Evolutionary conservation across 2,888 invertebrate genomes (phyloP), one percentile per base, ranked within the genome.

Genomic region (Leptinotarsa tumamoca): DNA sequence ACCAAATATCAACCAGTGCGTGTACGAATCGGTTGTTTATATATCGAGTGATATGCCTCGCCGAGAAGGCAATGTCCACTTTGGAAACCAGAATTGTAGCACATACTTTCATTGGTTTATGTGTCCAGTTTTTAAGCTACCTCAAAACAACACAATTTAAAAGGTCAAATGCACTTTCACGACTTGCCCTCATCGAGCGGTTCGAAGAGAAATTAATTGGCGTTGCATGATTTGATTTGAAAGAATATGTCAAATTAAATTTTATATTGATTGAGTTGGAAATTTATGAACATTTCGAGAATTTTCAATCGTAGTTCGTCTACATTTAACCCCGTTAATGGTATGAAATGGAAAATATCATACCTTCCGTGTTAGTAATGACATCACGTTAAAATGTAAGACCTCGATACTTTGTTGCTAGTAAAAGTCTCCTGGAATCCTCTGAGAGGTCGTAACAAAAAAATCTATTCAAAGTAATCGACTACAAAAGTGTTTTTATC

Each of bases 161-260:
- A 82, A 86, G 85, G 84, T 85, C 82, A 84, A 84, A 83, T 83
- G 80, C 82, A 84, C 85, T 84, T 85, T 84, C 83, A 79, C 82
- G 80, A 23, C 69, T 33, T 69, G 69, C 56, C 56, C 69, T 56
- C 69, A 69, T 54, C 56, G 56, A 43, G 43, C n/a, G 18, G 14
- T 56, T 56, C 56, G 56, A 69, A 56, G 54, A 69, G 69, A 63
- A 63, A 56, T 69, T 69, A 56, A 56, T 69, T 69, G 69, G 10
- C 52, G 54, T 52, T 52, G 27, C 68, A 68, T 68, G 18, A 51
- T 27, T 68, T 68, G 23, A 58, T 58, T 58, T 23, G 14, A 17
- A 23, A 21, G 63, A 63, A 63, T 63, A 33, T 43, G 17, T n/a
- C 63, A 43, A 13, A 4, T 23, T 15, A 21, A 63, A 14, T 63